A percentile compares a stretch with the other conserved stretches of the same genome.
These are phyloP conservation scores for Tetramorium simillimum DNA, from an alignment of 1,140 invertebrate species.

Conservation along the genomic window DNA sequence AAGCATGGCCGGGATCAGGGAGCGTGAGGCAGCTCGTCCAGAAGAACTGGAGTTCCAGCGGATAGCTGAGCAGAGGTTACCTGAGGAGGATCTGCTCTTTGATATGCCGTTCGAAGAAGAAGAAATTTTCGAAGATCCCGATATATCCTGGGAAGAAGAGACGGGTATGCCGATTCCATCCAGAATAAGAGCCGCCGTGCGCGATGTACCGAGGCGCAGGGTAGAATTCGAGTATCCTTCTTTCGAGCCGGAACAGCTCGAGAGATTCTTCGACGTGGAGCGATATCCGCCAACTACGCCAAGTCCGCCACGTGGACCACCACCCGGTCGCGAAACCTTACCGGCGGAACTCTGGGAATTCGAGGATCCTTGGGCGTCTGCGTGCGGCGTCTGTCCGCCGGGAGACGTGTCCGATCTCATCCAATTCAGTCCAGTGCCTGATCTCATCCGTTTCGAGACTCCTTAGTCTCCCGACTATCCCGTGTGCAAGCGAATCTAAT, in stretches of 20 bases:
- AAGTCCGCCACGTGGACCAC: constrained; percentile 30
- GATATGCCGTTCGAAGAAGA: constrained; percentile 64
- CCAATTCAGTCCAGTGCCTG: too few species aligned
- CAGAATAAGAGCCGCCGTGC: constrained; percentile 56
- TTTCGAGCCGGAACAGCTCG: constrained; percentile 67
- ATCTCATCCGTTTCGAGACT: constrained; percentile 69
- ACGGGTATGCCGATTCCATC: constrained; percentile 43
- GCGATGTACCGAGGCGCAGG: background rate
- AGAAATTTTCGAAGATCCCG: too few species aligned
- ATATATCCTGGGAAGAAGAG: constrained; percentile 70
- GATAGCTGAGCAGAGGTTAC: background rate
- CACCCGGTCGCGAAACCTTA: constrained; percentile 55
- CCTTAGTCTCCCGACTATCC: background rate
- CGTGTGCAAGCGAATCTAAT: background rate
- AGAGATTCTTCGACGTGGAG: constrained; percentile 73
- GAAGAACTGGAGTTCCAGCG: constrained; percentile 61
- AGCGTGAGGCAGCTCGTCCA: constrained; percentile 45
- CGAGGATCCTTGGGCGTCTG: constrained; percentile 70
- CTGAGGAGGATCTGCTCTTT: constrained; percentile 52
- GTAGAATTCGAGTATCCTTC: too few species aligned
- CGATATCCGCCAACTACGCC: constrained; percentile 56
- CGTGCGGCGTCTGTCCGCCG: background rate
- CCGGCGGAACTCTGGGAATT: constrained; percentile 70
- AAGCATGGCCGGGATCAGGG: constrained; percentile 22
- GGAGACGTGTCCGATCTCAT: constrained; percentile 64